phyloP scores from a whole-genome alignment of 1,140 invertebrate genomes.

The Artemia franciscana region DNA sequence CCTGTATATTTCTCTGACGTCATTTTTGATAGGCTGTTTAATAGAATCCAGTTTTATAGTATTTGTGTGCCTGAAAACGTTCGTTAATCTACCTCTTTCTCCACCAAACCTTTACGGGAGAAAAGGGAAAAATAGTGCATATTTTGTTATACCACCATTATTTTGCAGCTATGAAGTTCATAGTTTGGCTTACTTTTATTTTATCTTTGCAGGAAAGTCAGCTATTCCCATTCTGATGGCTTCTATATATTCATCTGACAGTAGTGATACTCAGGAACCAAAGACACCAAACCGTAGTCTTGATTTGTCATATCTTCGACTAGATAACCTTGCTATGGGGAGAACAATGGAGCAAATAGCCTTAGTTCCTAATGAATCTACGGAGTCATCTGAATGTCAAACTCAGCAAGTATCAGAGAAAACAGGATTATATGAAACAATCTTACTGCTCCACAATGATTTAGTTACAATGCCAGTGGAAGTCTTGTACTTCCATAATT shows the following conservation, averaged over 20 bases:
- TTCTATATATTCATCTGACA: not conserved
- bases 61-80: no score
- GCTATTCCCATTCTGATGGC: no score
- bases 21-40: no score
- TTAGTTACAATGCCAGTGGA: conserved; percentile 19
- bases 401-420: not conserved
- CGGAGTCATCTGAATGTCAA: not conserved
- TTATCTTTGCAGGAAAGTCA: no score
- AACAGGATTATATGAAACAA: conserved; percentile 35
- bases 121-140: no score
- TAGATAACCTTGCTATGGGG: not conserved
- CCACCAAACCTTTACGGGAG: no score
- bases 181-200: no score
- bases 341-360: not conserved
- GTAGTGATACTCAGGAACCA: not conserved
- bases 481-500: conserved; percentile 22
- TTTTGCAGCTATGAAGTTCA: no score
- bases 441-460: conserved; percentile 43
- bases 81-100: no score
- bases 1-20: no score
- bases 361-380: not conserved
- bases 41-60: no score
- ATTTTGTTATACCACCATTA: no score
- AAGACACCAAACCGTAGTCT: not conserved
- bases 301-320: not conserved